A percentile compares a stretch with the other conserved stretches of the same genome.
phyloP scores from a whole-genome alignment of 2,888 invertebrate species.

The Deroplatys truncata region DNA sequence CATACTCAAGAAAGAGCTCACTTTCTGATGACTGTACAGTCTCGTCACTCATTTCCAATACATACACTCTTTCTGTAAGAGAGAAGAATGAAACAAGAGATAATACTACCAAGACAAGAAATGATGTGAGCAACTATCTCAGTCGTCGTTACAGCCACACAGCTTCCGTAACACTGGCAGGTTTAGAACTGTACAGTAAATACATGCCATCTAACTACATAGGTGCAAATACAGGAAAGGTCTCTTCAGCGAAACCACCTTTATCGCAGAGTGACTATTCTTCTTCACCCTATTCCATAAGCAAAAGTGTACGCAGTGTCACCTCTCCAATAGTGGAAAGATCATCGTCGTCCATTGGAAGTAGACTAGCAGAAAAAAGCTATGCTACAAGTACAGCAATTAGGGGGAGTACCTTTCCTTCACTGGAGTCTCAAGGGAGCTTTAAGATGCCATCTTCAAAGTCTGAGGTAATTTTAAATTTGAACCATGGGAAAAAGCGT shows the following conservation, averaged over 20 bases:
- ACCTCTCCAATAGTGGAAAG: not conserved
- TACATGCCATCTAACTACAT: not conserved
- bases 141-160: not conserved
- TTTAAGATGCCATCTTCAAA: not conserved
- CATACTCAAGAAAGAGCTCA: constrained; percentile 6
- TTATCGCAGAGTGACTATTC: not conserved
- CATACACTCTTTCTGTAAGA: not conserved
- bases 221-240: not conserved
- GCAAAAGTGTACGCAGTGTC: not conserved
- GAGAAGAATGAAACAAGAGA: not conserved
- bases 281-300: not conserved
- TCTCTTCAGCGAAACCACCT: not conserved
- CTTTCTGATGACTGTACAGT: constrained; percentile 2
- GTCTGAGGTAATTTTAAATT: not conserved
- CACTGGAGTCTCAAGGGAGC: not conserved
- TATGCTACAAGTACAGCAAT: not conserved
- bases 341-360: not conserved
- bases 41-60: not conserved
- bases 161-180: not conserved
- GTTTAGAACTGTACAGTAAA: not conserved
- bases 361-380: not conserved
- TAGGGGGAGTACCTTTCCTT: not conserved
- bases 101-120: not conserved
- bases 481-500: not conserved
- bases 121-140: not conserved